Base-by-base conservation (phyloP, 2,888 invertebrate genomes). In the Caenorhabditis sp. region DNA sequence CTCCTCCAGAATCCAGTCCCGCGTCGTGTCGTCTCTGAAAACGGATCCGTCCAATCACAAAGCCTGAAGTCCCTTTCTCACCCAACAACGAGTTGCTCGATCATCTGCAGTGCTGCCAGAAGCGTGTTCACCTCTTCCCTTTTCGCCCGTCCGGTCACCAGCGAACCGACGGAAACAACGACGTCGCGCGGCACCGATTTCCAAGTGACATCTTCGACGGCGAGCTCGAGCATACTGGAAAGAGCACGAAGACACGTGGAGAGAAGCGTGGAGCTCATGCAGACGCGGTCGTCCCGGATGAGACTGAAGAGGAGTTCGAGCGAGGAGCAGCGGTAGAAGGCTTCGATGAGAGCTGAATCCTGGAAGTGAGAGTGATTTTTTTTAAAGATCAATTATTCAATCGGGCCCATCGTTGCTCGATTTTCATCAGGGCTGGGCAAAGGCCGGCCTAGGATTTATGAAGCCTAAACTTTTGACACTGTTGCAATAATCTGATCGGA, bases 1-100 rank as follows among this genome's bases (percentile, higher is more conserved):
- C 90, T 95, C 94, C 83, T 94, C 93, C 8, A 81, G 48, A 9
- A 81, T 65, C 52, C 68, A 58, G 15, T 70, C 66, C 7, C 71
- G 35, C 0, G 76, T 76, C 3, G 48, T 70, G 20, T 58, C 65
- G 17, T 71, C 55, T 15, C 73, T 73, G 58, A 37, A 63, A 61
- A 24, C 22, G 1, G 11, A 27, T 4, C n/a, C 22, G 1, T 15
- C 26, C 27, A n/a, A 27, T 39, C 24, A 6, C 45, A 20, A 8
- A 11, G 7, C 13, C 20, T 15, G 13, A n/a, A 53, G 35, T 58
- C 3, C 41, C 48, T 41, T 32, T n/a, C n/a, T n/a, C n/a, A 74
- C 73, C 68, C 58, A 20, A 48, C 55, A 17, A 82, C 63, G 1
- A 82, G 43, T 22, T 82, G 78, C 20, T 80, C 80, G 11, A 82